Base-by-base conservation (phyloP, 2,888 invertebrate species). In the Caenorhabditis uteleia region DNA sequence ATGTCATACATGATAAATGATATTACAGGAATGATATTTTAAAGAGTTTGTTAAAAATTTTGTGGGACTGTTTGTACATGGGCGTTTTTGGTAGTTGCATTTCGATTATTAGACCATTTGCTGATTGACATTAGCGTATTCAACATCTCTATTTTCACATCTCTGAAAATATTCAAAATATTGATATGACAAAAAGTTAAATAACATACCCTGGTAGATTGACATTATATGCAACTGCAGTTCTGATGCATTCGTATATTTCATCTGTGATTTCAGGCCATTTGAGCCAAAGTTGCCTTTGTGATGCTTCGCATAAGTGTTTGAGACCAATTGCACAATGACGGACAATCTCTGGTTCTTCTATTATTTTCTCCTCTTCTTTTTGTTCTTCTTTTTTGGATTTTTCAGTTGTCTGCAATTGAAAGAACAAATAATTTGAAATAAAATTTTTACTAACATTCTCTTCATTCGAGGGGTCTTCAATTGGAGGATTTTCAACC, bases 261-360 rank as follows among this genome's bases (percentile, higher is more conserved):
- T 75, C 72, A 53, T 77, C 77, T 33, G 57, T 62, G 6, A 72
- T 33, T 31, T 53, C 55, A 26, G 74, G 74, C 53, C 70, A 71
- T n/a, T 68, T 66, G 21, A 72, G 40, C 77, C 77, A 77, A 14
- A 77, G 51, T 7, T 67, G 64, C 8, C 65, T 26, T 42, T 75
- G 72, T 18, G 64, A 60, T 14, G 47, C 29, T 8, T 61, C 58
- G 39, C 72, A 72, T 12, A 75, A 56, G 3, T 56, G 45, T 4
- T 33, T 36, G 3, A 72, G 27, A n/a, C 68, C 72, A 14, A 43
- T 12, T 0, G 70, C 70, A 47, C 75, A 72, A 5, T 60, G 14
- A 34, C 61, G 61, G 7, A 70, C 65, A 21, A 70, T 27, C 44
- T 40, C 60, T 1, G 70, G 67, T 1, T 61, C 62, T 31, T 68